Conservation (phyloP, 1,140 invertebrate species). For the Drosophila ironensis region DNA sequence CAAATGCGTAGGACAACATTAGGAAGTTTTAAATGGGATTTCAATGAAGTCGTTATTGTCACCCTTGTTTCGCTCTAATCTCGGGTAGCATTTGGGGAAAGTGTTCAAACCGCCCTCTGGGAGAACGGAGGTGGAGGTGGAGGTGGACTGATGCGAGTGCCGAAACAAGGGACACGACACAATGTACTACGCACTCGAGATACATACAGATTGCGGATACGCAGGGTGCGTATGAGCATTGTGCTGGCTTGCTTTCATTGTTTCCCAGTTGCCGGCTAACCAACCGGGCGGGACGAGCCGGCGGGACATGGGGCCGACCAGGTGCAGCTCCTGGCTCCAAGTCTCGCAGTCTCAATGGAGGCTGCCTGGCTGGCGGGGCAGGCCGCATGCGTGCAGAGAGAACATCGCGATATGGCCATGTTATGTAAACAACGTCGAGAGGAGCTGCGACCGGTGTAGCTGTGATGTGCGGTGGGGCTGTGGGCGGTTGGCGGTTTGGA, state of each 20-base stretch:
- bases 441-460: neutral
- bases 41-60: too few species aligned
- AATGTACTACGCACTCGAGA: neutral
- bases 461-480: neutral
- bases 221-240: constrained; percentile 55
- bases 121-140: neutral
- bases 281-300: neutral
- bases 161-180: constrained; percentile 2
- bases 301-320: constrained; percentile 24
- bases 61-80: neutral
- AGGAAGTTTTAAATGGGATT: too few species aligned
- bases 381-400: constrained; percentile 45
- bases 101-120: constrained; percentile 1
- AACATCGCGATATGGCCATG: constrained; percentile 11
- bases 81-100: neutral
- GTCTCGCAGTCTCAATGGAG: constrained; percentile 3
- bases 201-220: constrained; percentile 30
- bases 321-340: neutral
- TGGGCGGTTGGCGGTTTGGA: neutral
- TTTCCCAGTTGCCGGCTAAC: constrained; percentile 54
- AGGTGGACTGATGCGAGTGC: neutral
- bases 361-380: constrained; percentile 1
- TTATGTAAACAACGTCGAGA: constrained; percentile 37
- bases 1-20: too few species aligned
- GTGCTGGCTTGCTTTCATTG: constrained; percentile 11